Conservation (phyloP, 2,888 invertebrate species). For the Megastigmus dorsalis region DNA sequence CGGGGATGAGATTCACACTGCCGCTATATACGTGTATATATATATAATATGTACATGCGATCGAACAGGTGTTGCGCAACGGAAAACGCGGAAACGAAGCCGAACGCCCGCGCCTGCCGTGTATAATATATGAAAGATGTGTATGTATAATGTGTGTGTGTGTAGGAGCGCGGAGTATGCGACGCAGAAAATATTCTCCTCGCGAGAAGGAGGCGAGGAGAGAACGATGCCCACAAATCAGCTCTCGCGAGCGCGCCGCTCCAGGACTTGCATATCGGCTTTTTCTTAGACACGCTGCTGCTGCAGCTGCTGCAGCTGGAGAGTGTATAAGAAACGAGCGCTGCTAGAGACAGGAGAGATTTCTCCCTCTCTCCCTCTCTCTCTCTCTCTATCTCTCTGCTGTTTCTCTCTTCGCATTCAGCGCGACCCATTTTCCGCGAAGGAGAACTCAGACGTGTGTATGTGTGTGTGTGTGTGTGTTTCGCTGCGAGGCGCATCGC, state of each 20-base stretch:
- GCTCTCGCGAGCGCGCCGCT: background rate
- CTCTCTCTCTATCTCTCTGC: background rate
- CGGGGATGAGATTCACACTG: conserved; percentile 1
- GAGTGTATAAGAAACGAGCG: background rate
- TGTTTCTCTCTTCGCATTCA: background rate
- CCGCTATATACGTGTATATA: too few relatives aligned
- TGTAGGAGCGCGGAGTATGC: background rate
- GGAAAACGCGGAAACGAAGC: conserved; percentile 25
- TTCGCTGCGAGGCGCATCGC: background rate
- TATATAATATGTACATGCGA: too few relatives aligned
- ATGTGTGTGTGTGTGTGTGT: too few relatives aligned
- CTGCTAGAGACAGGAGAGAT: conserved; percentile 7
- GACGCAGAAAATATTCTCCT: conserved; percentile 26
- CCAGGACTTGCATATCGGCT: conserved; percentile 15
- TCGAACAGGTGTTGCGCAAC: conserved; percentile 37
- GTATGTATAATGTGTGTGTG: background rate
- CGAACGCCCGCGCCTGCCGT: background rate
- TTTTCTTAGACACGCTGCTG: conserved; percentile 7
- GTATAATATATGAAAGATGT: too few relatives aligned
- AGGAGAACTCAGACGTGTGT: background rate
- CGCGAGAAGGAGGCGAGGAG: background rate
- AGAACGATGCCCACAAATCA: conserved; percentile 32
- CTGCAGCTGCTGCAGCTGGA: too few relatives aligned
- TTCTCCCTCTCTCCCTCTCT: background rate
- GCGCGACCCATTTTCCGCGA: conserved; percentile 40